Conservation (phyloP, 2,888 invertebrate genomes). For the Balanococcus diminutus region DNA sequence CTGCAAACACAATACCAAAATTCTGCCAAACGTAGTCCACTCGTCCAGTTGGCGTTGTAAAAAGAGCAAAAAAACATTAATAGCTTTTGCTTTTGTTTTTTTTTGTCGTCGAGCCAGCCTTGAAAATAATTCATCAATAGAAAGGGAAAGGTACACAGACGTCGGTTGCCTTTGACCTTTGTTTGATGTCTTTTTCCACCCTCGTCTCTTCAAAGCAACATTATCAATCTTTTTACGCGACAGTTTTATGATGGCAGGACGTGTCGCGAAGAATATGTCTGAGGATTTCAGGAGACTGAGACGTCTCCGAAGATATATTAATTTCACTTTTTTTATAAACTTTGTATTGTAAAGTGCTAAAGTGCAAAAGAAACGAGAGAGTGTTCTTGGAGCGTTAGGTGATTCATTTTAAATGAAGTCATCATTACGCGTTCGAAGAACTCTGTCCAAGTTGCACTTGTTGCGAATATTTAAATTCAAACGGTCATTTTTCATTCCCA, state of each 20-base stretch:
- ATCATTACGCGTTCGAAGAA: background rate
- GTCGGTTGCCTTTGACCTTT: slow-evolving; percentile 29
- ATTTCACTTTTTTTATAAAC: background rate
- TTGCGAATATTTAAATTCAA: background rate
- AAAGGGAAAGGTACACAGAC: slow-evolving; percentile 12
- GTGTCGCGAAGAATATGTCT: background rate
- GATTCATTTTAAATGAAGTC: slow-evolving; percentile 4
- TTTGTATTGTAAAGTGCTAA: background rate
- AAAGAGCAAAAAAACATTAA: background rate
- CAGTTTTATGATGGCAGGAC: background rate
- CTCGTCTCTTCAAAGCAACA: background rate
- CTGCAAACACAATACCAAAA: background rate
- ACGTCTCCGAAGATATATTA: background rate
- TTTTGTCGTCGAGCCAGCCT: background rate
- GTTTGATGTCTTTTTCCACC: background rate
- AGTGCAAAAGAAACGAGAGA: background rate
- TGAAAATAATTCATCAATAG: slow-evolving; percentile 5
- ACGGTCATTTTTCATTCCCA: background rate
- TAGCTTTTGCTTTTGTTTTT: background rate
- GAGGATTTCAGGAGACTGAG: background rate
- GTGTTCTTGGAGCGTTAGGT: background rate
- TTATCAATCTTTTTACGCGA: background rate
- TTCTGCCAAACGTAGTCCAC: background rate
- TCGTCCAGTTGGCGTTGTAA: background rate
- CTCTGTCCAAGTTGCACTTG: background rate